These are phyloP conservation scores for Epinephelus cyanopodus DNA, from an alignment of 2,113 vertebrate species.

Conservation along the genomic window DNA sequence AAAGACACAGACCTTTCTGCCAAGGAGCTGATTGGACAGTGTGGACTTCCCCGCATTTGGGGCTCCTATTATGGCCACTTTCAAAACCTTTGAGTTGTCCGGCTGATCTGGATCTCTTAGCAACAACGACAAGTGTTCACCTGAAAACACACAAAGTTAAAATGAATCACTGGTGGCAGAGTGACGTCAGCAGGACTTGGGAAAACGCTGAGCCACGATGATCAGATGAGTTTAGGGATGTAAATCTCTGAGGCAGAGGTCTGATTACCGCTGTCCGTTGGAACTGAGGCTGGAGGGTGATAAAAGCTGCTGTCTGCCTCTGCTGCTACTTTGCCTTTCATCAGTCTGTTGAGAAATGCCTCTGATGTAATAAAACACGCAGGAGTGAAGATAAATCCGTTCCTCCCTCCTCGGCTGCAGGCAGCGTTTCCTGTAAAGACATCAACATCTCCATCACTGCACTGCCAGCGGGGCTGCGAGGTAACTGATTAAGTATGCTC, in stretches of 20 bases:
- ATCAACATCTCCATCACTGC: conserved; percentile 51
- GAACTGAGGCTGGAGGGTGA: conserved; percentile 70
- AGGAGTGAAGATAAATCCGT: conserved; percentile 68
- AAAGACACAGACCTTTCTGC: conserved; percentile 88
- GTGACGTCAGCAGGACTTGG: conserved; percentile 23
- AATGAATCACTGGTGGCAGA: not conserved
- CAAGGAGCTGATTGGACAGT: conserved; percentile 92
- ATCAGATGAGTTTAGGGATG: conserved; percentile 24
- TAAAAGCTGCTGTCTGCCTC: conserved; percentile 59
- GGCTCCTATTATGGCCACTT: conserved; percentile 90
- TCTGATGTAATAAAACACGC: conserved; percentile 79
- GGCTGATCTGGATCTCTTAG: conserved; percentile 89
- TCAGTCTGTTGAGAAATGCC: conserved; percentile 76
- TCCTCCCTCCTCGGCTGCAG: conserved; percentile 48
- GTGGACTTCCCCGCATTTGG: conserved; percentile 98
- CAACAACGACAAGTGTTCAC: conserved; percentile 85
- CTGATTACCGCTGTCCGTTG: conserved; percentile 76
- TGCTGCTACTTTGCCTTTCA: conserved; percentile 62
- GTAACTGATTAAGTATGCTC: conserved; percentile 8
- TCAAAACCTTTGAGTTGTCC: conserved; percentile 86
- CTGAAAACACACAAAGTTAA: conserved; percentile 70
- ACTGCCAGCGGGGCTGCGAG: conserved; percentile 10
- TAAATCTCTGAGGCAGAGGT: conserved; percentile 42
- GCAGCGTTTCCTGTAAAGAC: conserved; percentile 69
- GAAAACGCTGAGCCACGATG: not conserved